Conservation (phyloP, 2,797 vertebrate species). For the Notoglanidium macrostoma region DNA sequence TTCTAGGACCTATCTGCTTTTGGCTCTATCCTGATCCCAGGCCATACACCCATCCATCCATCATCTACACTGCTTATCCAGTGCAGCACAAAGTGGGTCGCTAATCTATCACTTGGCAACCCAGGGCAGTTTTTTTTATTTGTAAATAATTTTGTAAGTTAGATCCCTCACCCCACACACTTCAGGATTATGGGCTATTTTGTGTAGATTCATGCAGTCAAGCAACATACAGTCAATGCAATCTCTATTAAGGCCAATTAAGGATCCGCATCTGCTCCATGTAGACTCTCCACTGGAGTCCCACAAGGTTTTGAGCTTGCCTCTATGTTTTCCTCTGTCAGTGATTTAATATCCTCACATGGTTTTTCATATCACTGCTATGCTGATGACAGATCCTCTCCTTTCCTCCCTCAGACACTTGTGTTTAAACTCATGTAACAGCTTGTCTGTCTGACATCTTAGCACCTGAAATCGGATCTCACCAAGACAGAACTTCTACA, state of each 20-base stretch:
- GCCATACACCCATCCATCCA: too few relatives aligned
- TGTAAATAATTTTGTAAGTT: background rate
- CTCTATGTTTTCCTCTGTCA: constrained; percentile 1
- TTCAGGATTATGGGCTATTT: background rate
- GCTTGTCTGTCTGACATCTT: constrained; percentile 7
- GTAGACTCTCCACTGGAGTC: constrained; percentile 20
- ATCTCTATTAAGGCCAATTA: background rate
- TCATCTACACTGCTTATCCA: too few relatives aligned
- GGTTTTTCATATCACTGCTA: constrained; percentile 10
- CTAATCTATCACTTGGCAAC: too few relatives aligned
- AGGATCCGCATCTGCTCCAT: constrained; percentile 2
- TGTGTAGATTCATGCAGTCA: background rate
- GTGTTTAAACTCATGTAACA: constrained; percentile 10
- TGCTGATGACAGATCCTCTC: constrained; percentile 11
- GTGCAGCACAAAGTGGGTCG: too few relatives aligned
- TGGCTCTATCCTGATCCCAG: background rate
- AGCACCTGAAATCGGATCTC: constrained; percentile 16
- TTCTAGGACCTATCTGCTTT: background rate
- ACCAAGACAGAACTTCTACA: background rate
- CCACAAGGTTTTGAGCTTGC: background rate
- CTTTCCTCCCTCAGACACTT: background rate
- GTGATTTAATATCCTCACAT: background rate
- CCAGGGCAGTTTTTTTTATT: background rate
- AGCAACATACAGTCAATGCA: background rate
- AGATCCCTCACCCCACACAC: background rate